phyloP scores from a whole-genome alignment of 2,888 invertebrate species.

The Branchipolynoe longqiensis region DNA sequence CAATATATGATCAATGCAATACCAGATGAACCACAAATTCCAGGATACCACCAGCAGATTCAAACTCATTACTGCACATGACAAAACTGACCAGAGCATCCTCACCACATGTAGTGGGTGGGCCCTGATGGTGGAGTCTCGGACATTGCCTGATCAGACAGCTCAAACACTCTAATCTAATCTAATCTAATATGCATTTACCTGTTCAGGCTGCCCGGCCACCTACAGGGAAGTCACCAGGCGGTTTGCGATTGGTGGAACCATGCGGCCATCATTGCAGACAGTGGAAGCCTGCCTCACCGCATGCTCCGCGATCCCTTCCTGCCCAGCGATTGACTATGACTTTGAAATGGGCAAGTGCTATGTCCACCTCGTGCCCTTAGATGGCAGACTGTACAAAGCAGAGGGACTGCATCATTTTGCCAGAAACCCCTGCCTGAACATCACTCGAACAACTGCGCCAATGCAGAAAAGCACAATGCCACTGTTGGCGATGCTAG shows the following conservation, averaged over 20 bases:
- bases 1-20: too few species aligned
- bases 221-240: not conserved
- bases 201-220: not conserved
- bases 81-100: too few species aligned
- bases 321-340: constrained; percentile 9
- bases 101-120: too few species aligned
- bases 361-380: not conserved
- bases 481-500: not conserved
- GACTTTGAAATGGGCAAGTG: not conserved
- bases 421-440: not conserved
- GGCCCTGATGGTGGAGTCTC: too few species aligned
- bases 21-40: too few species aligned
- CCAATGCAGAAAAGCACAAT: not conserved
- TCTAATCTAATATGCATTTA: too few species aligned
- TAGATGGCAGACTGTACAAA: not conserved
- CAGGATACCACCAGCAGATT: too few species aligned
- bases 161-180: too few species aligned
- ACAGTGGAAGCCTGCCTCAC: not conserved
- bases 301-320: not conserved
- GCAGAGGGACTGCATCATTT: not conserved
- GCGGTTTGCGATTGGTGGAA: not conserved
- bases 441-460: too few species aligned
- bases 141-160: too few species aligned
- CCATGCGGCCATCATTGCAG: too few species aligned
- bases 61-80: too few species aligned